phyloP scores from a whole-genome alignment of 2,797 vertebrate species.

The Streptopelia turtur region DNA sequence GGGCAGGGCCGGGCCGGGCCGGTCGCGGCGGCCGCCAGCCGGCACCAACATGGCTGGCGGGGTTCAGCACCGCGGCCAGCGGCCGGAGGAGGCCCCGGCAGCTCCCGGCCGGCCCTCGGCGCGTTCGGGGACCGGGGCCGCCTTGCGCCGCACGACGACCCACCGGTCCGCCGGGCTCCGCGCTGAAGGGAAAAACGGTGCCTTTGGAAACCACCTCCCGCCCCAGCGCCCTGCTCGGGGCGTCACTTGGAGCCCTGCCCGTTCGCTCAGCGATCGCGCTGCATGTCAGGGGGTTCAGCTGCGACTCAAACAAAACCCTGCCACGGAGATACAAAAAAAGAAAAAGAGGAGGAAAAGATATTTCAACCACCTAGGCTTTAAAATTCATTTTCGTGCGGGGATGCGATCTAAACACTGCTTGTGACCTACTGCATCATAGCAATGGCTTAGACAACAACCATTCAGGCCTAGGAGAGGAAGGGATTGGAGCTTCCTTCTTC shows the following conservation, averaged over 20 bases:
- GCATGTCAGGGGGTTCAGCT: neutral
- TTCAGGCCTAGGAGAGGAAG: neutral
- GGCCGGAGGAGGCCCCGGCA: neutral
- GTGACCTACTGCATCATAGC: neutral
- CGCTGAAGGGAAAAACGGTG: neutral
- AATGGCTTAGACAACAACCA: neutral
- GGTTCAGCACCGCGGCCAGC: conserved; percentile 83
- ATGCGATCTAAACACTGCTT: neutral
- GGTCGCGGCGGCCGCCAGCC: neutral
- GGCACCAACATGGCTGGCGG: conserved; percentile 73
- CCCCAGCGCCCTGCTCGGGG: neutral
- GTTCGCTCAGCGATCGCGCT: neutral
- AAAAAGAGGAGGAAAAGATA: neutral
- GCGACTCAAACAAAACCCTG: neutral
- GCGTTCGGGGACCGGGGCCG: neutral
- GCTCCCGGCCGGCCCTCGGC: neutral
- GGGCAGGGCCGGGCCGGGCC: neutral
- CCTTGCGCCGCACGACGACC: neutral
- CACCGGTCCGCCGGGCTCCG: neutral
- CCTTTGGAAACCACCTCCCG: neutral
- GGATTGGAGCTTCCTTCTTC: neutral
- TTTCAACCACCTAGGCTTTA: neutral
- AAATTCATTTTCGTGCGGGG: neutral
- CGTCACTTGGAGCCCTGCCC: neutral
- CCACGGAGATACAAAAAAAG: neutral